Evolutionary conservation across 2,113 vertebrate species (phyloP).

Genomic region (Mesitornis unicolor): DNA sequence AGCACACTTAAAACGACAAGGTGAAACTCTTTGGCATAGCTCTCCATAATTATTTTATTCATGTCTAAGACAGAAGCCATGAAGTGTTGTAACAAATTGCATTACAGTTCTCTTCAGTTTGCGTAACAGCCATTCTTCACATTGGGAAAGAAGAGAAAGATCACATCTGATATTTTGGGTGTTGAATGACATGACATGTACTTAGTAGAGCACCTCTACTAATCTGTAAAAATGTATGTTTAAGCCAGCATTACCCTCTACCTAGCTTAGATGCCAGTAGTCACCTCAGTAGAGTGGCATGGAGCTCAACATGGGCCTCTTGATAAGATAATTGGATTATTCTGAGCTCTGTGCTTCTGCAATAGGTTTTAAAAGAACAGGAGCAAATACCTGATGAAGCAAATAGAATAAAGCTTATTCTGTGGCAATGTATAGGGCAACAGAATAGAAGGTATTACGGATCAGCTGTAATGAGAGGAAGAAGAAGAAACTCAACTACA

Average conservation of each 20-base stretch:
- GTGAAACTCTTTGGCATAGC: background rate
- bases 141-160: background rate
- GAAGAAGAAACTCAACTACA: background rate
- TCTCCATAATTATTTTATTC: background rate
- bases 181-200: background rate
- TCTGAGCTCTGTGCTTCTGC: background rate
- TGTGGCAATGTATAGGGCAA: background rate
- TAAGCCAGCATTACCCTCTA: constrained; percentile 35
- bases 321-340: constrained; percentile 18
- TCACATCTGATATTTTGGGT: background rate
- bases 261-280: background rate
- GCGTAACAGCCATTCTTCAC: background rate
- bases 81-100: background rate
- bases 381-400: background rate
- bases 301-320: background rate
- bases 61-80: background rate
- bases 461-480: background rate
- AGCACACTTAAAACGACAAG: background rate
- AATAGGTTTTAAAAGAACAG: background rate
- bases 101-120: background rate
- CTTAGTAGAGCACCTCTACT: background rate
- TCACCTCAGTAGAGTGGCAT: background rate
- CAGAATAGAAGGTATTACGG: background rate
- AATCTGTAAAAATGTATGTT: background rate
- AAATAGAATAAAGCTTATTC: background rate